Conservation (phyloP, 2,113 vertebrate species). For the Aphelocoma coerulescens region DNA sequence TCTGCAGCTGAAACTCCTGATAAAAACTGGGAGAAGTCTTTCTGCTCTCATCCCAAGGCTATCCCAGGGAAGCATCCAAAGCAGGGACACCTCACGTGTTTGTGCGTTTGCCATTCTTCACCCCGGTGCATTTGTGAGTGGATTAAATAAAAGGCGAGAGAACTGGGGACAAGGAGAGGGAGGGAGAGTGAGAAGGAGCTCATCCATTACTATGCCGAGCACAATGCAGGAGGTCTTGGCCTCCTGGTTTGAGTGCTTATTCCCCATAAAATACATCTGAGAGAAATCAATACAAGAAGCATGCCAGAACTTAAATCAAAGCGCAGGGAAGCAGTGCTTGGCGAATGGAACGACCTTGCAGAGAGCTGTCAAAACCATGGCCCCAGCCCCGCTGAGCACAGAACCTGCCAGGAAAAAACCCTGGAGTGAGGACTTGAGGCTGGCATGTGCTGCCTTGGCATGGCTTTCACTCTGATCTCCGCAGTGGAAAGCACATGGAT, state of each 20-base stretch:
- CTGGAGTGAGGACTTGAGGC: background rate
- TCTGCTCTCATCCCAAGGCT: background rate
- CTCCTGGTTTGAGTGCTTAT: constrained; percentile 62
- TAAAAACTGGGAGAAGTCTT: background rate
- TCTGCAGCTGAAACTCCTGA: background rate
- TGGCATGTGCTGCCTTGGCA: background rate
- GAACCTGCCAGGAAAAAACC: background rate
- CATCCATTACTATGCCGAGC: constrained; percentile 49
- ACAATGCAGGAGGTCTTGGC: constrained; percentile 54
- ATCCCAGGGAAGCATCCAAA: background rate
- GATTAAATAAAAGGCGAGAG: constrained; percentile 52
- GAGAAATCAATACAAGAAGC: constrained; percentile 63
- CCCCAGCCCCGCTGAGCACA: background rate
- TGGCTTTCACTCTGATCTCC: accelerated
- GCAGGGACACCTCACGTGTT: background rate
- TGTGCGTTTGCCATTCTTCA: background rate
- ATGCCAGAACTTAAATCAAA: constrained; percentile 59
- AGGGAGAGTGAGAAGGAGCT: background rate
- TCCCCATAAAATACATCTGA: constrained; percentile 65
- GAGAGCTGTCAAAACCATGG: background rate
- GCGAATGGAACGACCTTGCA: constrained; percentile 14
- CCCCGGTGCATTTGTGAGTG: background rate
- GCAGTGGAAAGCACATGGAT: background rate
- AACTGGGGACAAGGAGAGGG: background rate
- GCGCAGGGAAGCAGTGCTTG: background rate